Base-by-base conservation (phyloP, 2,888 invertebrate species). In the Lithodes maja region DNA sequence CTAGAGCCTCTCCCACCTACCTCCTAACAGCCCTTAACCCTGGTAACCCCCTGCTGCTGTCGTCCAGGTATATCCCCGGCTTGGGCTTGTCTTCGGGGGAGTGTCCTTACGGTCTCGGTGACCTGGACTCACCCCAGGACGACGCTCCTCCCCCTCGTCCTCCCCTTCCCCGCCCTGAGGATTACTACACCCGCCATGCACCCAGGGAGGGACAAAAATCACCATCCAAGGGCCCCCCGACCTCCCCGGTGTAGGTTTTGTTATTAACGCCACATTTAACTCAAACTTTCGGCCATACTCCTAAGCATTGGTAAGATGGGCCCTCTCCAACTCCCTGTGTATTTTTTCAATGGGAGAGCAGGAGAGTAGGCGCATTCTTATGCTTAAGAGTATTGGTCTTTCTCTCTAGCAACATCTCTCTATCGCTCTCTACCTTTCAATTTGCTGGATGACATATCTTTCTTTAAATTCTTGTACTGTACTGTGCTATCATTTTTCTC, bases 161-260 rank as follows among this genome's bases (percentile, higher is more conserved):
- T 15, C 97, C 98, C 2, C 97, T 97, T 2, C 98, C 97, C 0
- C 95, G 97, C 93, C 96, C 96, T 82, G 97, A 97, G 95, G 97
- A 96, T 96, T 94, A 89, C 92, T 89, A 49, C 82, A 88, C 89
- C 80, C 89, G 86, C 75, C 90, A 87, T 74, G 86, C 86, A 83
- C 85, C 85, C 75, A 86, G 84, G 84, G 89, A 80, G 75, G 86
- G 86, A 89, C 84, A 89, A 83, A 86, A 86, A 82, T 90, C 88
- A 84, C 89, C 89, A 78, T 83, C 83, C 86, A 88, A 88, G 84
- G 86, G 86, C 86, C 86, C 86, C 81, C 71, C 71, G n/a, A 86
- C 80, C 80, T 80, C 75, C 80, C 86, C 86, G 86, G 88, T 88
- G 88, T 88, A 88, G 88, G 88, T 88, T 88, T 88, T 82, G 17